Base-by-base conservation (phyloP, 2,888 invertebrate species). In the Bunonema sp. region DNA sequence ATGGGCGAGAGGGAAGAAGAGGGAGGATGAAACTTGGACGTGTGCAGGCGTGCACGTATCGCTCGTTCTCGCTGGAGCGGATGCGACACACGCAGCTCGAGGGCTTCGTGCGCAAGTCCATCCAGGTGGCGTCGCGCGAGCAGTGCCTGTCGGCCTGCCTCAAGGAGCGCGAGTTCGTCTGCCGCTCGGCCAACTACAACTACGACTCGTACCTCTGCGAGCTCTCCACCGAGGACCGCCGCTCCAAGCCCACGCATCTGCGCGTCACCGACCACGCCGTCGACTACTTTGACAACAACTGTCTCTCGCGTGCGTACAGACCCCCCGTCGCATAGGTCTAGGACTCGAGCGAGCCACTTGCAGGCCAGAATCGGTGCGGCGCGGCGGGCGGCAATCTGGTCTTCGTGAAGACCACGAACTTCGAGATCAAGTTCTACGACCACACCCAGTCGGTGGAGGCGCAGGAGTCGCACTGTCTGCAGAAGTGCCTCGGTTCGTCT, bases 211-310 rank as follows among this genome's bases (percentile, higher is more conserved):
- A 71, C 37, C 46, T 54, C 22, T 75, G 74, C 55, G 71, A 71
- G 44, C 50, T 75, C 38, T 73, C 71, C 50, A 67, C 71, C 19
- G 74, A 75, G 45, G 75, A 74, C 34, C 59, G 75, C 41, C 61
- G 76, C 36, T 72, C 73, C 2, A 71, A 72, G 39, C 74, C 75
- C 15, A 69, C 70, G 41, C 70, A 70, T 37, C 72, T 75, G 56
- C 67, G 72, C 19, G 71, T 71, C 57, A 66, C 68, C 26, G 61
- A 62, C 26, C 51, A 55, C 68, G 71, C 54, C 7, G 69, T 74
- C 33, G 75, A 76, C 55, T 76, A 76, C 59, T 70, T 75, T 61
- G 76, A 76, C 58, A 76, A 76, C 60, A 74, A 75, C 59, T 76
- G 76, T 52, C 70, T 74, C 19, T 69, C 70, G 47, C 71, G 75